These are phyloP conservation scores for Bombus cullumanus DNA, from an alignment of 1,140 invertebrate species.

Conservation along the genomic window DNA sequence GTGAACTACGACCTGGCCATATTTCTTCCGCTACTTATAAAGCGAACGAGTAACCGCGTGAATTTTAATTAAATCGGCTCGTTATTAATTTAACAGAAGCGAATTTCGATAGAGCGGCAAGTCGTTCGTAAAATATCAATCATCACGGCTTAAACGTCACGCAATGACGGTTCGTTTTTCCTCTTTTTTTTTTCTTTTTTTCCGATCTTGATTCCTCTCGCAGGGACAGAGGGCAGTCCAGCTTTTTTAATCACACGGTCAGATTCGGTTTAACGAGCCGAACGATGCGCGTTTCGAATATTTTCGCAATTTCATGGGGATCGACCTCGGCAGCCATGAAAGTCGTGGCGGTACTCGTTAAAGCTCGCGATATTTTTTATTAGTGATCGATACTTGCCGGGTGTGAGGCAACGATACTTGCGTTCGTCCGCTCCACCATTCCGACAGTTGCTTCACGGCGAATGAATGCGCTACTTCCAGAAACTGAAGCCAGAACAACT, in stretches of 20 bases:
- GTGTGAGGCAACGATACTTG: too few species aligned
- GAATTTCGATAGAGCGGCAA: neutral
- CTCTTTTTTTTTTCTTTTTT: neutral
- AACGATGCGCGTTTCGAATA: neutral
- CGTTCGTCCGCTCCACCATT: too few species aligned
- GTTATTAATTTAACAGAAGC: neutral
- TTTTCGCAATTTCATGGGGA: neutral
- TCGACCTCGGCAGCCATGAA: neutral
- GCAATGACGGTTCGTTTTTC: neutral
- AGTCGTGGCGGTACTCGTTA: neutral
- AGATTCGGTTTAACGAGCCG: constrained; percentile 16
- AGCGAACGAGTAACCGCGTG: neutral
- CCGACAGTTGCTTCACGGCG: neutral
- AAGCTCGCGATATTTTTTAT: neutral
- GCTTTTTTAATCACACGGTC: neutral
- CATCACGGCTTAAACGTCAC: neutral
- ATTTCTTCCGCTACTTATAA: too few species aligned
- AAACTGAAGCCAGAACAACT: constrained; percentile 12
- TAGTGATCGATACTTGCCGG: too few species aligned
- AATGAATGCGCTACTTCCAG: constrained; percentile 4
- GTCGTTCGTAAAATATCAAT: constrained; percentile 13
- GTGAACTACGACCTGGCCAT: too few species aligned
- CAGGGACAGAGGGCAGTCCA: neutral
- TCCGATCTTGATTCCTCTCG: neutral
- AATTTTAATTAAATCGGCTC: constrained; percentile 1